phyloP scores from a whole-genome alignment of 2,113 vertebrate genomes.

The Capricornis sumatraensis region DNA sequence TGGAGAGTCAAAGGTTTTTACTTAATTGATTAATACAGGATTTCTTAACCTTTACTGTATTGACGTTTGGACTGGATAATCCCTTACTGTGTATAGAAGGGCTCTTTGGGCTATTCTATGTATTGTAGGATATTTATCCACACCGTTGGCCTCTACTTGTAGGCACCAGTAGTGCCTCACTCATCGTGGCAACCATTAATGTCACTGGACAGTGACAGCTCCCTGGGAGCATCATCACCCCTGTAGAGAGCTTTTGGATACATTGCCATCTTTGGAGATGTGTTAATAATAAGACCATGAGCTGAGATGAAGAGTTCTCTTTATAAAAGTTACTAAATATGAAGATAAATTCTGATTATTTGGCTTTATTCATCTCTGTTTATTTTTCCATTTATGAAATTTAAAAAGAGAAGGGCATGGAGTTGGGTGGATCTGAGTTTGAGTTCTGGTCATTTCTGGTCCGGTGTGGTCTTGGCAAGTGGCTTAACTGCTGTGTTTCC shows the following conservation, averaged over 20 bases:
- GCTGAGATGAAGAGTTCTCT: neutral
- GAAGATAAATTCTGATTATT: neutral
- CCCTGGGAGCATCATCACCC: neutral
- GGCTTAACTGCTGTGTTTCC: neutral
- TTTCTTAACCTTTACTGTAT: neutral
- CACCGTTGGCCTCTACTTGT: neutral
- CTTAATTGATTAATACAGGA: neutral
- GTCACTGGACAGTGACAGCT: neutral
- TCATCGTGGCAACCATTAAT: neutral
- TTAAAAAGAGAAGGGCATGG: neutral
- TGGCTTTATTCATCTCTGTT: neutral
- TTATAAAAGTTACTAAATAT: neutral
- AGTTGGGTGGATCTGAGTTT: neutral
- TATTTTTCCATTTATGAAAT: neutral
- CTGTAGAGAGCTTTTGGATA: neutral
- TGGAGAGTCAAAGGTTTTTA: constrained; percentile 41
- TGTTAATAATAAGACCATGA: neutral
- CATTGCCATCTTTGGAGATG: neutral
- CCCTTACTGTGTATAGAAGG: neutral
- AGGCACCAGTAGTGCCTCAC: neutral
- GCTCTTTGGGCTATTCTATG: neutral
- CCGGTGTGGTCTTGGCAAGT: neutral
- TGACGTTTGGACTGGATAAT: neutral
- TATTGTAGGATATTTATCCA: neutral
- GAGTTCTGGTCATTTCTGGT: neutral